A percentile compares a stretch with the other conserved stretches of the same genome.
Evolutionary conservation across 2,113 vertebrate species (phyloP).

Genomic region (Urocynchramus pylzowi): DNA sequence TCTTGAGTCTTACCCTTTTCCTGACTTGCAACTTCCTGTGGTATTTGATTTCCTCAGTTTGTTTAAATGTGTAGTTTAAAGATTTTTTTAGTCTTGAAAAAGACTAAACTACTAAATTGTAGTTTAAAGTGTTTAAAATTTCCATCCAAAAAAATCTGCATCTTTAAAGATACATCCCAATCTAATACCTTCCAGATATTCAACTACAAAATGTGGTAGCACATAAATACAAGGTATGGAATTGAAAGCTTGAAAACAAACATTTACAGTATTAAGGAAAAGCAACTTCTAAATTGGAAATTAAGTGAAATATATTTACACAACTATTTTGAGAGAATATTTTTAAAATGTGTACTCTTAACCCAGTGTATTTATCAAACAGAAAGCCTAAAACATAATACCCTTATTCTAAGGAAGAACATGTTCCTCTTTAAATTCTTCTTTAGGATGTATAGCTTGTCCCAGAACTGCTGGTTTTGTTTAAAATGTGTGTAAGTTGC

Average conservation of each 20-base stretch:
- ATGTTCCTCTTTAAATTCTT: background rate
- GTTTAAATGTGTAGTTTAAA: background rate
- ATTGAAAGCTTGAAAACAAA: background rate
- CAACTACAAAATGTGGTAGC: background rate
- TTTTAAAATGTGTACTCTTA: background rate
- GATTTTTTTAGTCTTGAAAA: background rate
- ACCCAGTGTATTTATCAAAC: background rate
- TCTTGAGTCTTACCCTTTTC: conserved; percentile 3
- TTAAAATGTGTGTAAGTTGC: background rate
- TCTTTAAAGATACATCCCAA: background rate
- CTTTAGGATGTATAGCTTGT: background rate
- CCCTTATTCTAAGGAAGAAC: background rate
- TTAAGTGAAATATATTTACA: background rate
- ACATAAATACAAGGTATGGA: background rate
- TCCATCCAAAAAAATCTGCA: background rate
- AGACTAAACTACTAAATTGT: background rate
- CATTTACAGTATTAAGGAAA: background rate
- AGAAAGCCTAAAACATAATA: background rate
- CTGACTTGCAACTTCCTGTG: conserved; percentile 31
- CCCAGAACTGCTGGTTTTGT: background rate
- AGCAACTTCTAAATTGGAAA: background rate
- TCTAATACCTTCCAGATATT: background rate
- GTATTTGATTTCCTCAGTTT: conserved; percentile 4
- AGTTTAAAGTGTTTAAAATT: background rate
- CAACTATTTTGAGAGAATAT: background rate